Evolutionary conservation across 1,140 invertebrate genomes (phyloP).

Genomic region (Ooceraea biroi): DNA sequence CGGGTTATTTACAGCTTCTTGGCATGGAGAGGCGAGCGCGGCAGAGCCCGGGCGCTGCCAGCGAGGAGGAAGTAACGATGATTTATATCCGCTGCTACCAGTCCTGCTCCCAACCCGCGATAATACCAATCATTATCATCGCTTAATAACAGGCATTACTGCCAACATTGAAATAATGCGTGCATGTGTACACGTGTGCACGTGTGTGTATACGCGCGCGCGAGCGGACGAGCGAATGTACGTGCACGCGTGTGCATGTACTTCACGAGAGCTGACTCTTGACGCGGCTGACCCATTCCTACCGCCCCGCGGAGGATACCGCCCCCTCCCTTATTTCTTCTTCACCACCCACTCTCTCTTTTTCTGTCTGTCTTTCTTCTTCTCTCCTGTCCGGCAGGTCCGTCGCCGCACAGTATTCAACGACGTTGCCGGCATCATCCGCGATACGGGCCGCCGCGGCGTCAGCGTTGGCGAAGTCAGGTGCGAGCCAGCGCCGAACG

Average conservation of each 20-base stretch:
- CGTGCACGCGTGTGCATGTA: conserved; percentile 65
- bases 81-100: conserved; percentile 87
- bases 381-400: conserved; percentile 14
- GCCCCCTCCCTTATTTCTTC: conserved; percentile 69
- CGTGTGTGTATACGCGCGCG: conserved; percentile 47
- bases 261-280: conserved; percentile 75
- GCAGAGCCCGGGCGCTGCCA: conserved; percentile 71
- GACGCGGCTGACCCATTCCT: conserved; percentile 80
- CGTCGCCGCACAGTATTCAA: conserved; percentile 43
- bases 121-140: conserved; percentile 87
- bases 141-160: conserved; percentile 87
- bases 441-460: conserved; percentile 59
- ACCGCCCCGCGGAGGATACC: conserved; percentile 66
- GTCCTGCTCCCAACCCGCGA: conserved; percentile 86
- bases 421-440: conserved; percentile 49
- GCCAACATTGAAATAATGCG: conserved; percentile 87
- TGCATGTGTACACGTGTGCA: conserved; percentile 67
- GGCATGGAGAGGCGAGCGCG: conserved; percentile 82
- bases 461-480: conserved; percentile 66
- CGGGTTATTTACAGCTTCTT: conserved; percentile 86
- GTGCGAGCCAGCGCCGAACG: conserved; percentile 70
- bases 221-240: conserved; percentile 23
- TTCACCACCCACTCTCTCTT: conserved; percentile 63
- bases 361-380: conserved; percentile 32
- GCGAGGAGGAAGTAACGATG: conserved; percentile 86